Evolutionary conservation across 2,888 invertebrate species (phyloP), one percentile per base, ranked within the genome.

Genomic region (Cerastoderma edule): DNA sequence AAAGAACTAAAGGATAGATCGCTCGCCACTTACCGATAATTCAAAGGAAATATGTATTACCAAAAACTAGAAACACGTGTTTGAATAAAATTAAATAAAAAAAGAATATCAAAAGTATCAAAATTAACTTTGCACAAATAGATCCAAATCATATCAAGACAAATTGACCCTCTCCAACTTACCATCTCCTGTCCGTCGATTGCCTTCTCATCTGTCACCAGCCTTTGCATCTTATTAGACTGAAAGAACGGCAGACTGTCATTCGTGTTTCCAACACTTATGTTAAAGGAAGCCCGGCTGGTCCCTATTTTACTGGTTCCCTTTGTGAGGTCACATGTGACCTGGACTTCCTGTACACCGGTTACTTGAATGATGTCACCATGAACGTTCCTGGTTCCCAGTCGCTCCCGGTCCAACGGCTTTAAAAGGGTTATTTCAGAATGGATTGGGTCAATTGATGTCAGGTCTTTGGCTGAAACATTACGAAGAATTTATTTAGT

Each of bases 261-360:
- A 39, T 60, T 60, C 16, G 39, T 8, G 22, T 60, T 60, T 13
- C n/a, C 39, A 8, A 60, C 60, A 22, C n/a, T 22, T 13, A 60
- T 60, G 8, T 60, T 33, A 13, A 60, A 60, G 2, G 35, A n/a
- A 16, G n/a, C 3, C 3, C 60, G 60, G 39, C 60, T 60, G 8
- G 60, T 60, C 35, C 35, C 39, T 13, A 60, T 60, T 27, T 33
- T 32, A 10, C 6, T n/a, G 19, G 44, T 35, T n/a, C 64, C 57
- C 27, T 67, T 67, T 22, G 60, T 71, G 27, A 83, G 74, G 46
- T 65, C 63, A 50, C 83, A 83, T n/a, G 65, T 69, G 10, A 83
- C 70, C 16, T 72, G 64, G 35, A 80, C 13, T 8, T 72, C 72
- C 56, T 80, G 80, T 13, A 72, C 64, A 1, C 80, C 80, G 19